Evolutionary conservation across 1,140 invertebrate species (phyloP).

Genomic region (Heliconius eleuchia): DNA sequence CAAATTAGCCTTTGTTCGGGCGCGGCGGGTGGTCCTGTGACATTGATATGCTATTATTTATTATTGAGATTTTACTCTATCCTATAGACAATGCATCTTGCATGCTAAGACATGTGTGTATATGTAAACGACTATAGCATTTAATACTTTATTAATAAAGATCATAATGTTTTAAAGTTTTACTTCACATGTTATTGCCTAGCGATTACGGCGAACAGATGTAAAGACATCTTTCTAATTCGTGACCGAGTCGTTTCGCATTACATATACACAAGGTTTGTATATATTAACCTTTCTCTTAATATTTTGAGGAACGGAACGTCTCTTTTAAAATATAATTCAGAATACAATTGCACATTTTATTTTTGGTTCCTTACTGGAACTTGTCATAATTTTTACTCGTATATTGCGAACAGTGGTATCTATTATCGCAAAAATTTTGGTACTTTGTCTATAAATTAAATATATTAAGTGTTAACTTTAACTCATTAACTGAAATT

Average conservation of each 20-base stretch:
- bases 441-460: too few relatives aligned
- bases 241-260: constrained; percentile 57
- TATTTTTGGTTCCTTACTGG: not conserved
- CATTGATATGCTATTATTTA: constrained; percentile 51
- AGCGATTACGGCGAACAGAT: constrained; percentile 31
- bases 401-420: not conserved
- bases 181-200: constrained; percentile 7
- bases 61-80: constrained; percentile 65
- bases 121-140: not conserved
- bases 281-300: constrained; percentile 52
- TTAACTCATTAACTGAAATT: too few relatives aligned
- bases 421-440: not conserved
- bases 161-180: not conserved
- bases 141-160: not conserved
- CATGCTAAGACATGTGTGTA: not conserved
- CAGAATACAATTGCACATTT: constrained; percentile 7
- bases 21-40: constrained; percentile 58
- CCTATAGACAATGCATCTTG: constrained; percentile 17
- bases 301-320: constrained; percentile 37
- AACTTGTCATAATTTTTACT: not conserved
- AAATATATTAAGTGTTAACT: too few relatives aligned
- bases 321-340: constrained; percentile 19
- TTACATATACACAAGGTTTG: constrained; percentile 45
- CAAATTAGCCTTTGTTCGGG: constrained; percentile 55
- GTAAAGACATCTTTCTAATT: constrained; percentile 57